Conservation (phyloP, 1,140 invertebrate species). For the Drosophila watanabei region DNA sequence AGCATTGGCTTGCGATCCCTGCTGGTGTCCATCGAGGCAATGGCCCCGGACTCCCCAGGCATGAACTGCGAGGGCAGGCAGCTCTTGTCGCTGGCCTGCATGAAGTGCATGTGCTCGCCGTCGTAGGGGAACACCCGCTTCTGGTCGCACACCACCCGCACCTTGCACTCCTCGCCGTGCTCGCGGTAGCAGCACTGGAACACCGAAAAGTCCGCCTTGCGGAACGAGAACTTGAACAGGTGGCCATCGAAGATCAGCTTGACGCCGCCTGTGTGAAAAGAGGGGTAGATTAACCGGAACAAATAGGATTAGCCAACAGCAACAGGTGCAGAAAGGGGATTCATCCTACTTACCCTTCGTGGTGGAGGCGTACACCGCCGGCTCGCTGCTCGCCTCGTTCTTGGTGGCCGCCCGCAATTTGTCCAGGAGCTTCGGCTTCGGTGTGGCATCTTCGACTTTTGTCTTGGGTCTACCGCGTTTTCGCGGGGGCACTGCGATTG, state of each 20-base stretch:
- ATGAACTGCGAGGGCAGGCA: constrained; percentile 75
- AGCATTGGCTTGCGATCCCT: constrained; percentile 32
- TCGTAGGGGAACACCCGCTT: constrained; percentile 79
- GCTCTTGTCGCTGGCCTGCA: constrained; percentile 81
- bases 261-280: constrained; percentile 60
- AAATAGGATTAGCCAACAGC: neutral
- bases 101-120: constrained; percentile 77
- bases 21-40: constrained; percentile 30
- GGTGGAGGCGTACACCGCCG: constrained; percentile 76
- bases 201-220: constrained; percentile 75
- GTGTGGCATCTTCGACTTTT: constrained; percentile 48
- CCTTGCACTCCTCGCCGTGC: constrained; percentile 77
- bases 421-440: constrained; percentile 67
- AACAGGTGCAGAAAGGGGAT: neutral
- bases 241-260: constrained; percentile 79
- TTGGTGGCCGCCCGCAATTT: constrained; percentile 61
- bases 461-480: constrained; percentile 71
- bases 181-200: constrained; percentile 83
- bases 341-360: constrained; percentile 70
- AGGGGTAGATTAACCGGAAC: neutral
- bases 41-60: constrained; percentile 46
- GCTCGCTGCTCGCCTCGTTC: constrained; percentile 60
- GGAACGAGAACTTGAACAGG: constrained; percentile 79
- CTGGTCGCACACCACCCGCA: constrained; percentile 79
- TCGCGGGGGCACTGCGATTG: constrained; percentile 58